Percentiles rank a stretch among this genome's conserved stretches.
Evolutionary conservation across 2,797 vertebrate genomes (phyloP).

Genomic region (Poecilia gillii): DNA sequence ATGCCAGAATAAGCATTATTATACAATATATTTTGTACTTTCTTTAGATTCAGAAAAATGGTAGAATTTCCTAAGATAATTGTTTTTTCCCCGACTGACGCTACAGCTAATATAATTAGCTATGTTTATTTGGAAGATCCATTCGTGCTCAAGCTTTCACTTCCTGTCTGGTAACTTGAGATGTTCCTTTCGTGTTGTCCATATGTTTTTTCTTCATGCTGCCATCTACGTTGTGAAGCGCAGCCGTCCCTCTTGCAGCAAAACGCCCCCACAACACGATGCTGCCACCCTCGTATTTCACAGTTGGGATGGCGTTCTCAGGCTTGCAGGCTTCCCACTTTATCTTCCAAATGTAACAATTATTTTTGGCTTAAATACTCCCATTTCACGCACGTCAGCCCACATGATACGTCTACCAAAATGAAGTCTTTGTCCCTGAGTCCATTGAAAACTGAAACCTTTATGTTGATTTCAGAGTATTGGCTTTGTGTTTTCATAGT

Average conservation of each 20-base stretch:
- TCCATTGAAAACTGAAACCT: neutral
- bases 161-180: neutral
- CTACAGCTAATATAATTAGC: neutral
- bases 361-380: neutral
- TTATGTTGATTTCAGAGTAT: neutral
- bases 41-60: neutral
- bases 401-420: neutral
- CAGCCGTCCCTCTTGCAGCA: neutral
- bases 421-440: neutral
- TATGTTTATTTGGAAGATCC: neutral
- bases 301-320: neutral
- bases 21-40: neutral
- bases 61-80: neutral
- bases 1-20: neutral
- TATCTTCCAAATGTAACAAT: constrained; percentile 1
- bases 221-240: neutral
- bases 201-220: neutral
- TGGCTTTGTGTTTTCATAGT: neutral
- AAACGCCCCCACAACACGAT: neutral
- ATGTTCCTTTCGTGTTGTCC: neutral
- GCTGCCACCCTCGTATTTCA: neutral
- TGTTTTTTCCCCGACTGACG: neutral
- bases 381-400: neutral
- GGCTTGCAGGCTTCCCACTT: neutral
- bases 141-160: neutral